Conservation (phyloP, 2,888 invertebrate species). For the Palloptera scutellata region DNA sequence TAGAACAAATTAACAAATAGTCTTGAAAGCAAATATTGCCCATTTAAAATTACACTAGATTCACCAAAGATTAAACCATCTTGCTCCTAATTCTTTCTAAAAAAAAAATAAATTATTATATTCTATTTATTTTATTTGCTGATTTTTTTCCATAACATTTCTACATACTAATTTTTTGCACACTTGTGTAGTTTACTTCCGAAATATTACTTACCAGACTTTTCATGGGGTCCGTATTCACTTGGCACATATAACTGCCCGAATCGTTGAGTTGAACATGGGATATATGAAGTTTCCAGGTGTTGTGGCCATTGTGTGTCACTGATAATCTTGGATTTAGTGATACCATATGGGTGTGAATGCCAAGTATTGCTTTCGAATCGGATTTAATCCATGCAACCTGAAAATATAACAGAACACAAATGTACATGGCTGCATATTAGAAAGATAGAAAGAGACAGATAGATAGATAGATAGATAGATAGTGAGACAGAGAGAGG, state of each 20-base stretch:
- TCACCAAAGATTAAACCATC: too few species aligned
- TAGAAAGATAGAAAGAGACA: not conserved
- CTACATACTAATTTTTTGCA: too few species aligned
- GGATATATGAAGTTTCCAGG: constrained; percentile 90
- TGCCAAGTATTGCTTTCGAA: constrained; percentile 87
- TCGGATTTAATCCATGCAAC: constrained; percentile 94
- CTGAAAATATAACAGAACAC: constrained; percentile 66
- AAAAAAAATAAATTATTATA: too few species aligned
- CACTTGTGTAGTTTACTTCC: too few species aligned
- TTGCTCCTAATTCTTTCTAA: too few species aligned
- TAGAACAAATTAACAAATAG: too few species aligned
- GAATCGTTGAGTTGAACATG: constrained; percentile 91
- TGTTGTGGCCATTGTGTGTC: constrained; percentile 91
- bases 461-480: not conserved
- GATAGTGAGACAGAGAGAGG: not conserved
- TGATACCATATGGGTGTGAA: constrained; percentile 89
- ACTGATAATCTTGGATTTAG: constrained; percentile 86
- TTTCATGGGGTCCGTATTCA: constrained; percentile 90
- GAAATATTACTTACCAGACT: constrained; percentile 73
- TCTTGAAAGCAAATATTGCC: too few species aligned
- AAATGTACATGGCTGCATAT: constrained; percentile 6
- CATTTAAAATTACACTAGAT: too few species aligned
- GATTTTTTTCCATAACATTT: too few species aligned
- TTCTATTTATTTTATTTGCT: too few species aligned
- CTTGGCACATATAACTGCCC: constrained; percentile 94